Evolutionary conservation across 2,888 invertebrate species (phyloP), one percentile per base, ranked within the genome.

Genomic region (Drosophila neotestacea): DNA sequence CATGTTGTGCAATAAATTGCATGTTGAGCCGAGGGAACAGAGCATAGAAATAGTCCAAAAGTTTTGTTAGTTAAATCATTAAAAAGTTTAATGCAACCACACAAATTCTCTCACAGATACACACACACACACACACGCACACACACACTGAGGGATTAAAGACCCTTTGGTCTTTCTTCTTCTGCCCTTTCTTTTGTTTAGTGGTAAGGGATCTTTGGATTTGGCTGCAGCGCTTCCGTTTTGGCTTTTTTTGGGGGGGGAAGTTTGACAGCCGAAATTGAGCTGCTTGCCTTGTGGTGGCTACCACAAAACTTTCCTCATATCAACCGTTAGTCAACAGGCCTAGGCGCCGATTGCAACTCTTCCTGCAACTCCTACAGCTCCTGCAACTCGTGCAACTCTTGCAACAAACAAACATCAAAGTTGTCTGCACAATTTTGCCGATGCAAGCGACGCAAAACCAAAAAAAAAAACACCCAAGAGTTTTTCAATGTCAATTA

Each of bases 61-160:
- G 77, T 87, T 89, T 86, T 85, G 89, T 91, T 91, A 90, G 91
- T 91, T 91, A 90, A 90, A 90, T 91, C 90, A 91, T 92, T 91
- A 91, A 91, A 91, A 91, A 91, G 90, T 91, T 91, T 90, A 85
- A 87, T 81, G 73, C 71, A 62, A 75, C 73, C 79, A 79, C 74
- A 77, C 75, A 79, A 73, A 81, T 81, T 59, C 63, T 51, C 44
- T 27, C 50, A 65, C 42, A 60, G 27, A 67, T 52, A 47, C 47
- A 41, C 34, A 61, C 28, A 63, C 28, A 50, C 36, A 47, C 39
- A 32, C 2, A 44, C 4, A 61, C 22, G 42, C 4, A 61, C 22
- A 47, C 16, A 44, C 10, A 34, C 7, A 32, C 16, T 51, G 30
- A 46, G 42, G 38, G 38, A 38, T n/a, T 41, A 22, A 4, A 60